Base-by-base conservation (phyloP, 2,797 vertebrate genomes). In the Holocentrus rufus region DNA sequence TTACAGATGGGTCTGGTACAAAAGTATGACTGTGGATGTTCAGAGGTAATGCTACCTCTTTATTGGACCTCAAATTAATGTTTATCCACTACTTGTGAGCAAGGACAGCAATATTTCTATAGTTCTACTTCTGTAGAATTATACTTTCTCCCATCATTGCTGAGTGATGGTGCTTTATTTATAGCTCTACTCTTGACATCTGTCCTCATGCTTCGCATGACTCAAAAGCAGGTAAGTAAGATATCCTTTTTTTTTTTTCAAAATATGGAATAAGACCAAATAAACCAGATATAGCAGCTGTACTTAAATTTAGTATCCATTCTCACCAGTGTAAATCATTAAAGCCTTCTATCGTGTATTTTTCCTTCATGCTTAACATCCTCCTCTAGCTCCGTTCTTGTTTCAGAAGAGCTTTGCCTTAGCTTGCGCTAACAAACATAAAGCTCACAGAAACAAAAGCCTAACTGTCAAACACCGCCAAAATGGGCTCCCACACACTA, bases 401-500 rank as follows among this genome's bases (percentile, higher is more conserved):
- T 81, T 76, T 79, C 80, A 46, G 78, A 79, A 76, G 65, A 82
- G 86, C 86, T 82, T 82, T 81, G 80, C 89, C 77, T 80, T 59
- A 77, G 86, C 65, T 39, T 84, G 77, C 82, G 65, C 86, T 73
- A 84, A 84, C 85, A 88, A 83, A 90, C 77, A 85, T 78, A 77
- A 85, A 86, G 84, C 87, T 66, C 69, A 22, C 60, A 80, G 57
- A 88, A 80, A 88, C 77, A 89, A 90, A 90, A 82, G 83, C 82
- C 75, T 64, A 84, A 89, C 85, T 89, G 82, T 85, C 82, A 82
- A 84, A 82, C 63, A 42, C 72, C 88, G 91, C 88, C 92, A 93
- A 90, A 83, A 88, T 66, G 65, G 69, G 81, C 91, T 87, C 93
- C 90, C 90, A 92, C 91, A 92, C 89, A 90, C 81, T 56, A 75